phyloP scores from a whole-genome alignment of 1,140 invertebrate species.

The Lysiphlebus fabarum region DNA sequence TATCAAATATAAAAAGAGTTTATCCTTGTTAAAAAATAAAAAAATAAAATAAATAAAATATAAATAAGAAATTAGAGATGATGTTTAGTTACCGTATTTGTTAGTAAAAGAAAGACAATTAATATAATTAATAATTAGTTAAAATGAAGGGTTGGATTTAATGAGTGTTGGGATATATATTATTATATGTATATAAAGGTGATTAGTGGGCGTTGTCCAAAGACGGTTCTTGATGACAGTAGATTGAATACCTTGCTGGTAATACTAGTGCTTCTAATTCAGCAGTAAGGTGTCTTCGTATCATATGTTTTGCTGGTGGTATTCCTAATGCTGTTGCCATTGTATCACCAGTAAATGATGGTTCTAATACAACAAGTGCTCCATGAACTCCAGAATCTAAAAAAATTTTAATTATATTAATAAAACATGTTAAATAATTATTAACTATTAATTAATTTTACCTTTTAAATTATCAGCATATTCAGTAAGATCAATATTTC shows the following conservation, averaged over 20 bases:
- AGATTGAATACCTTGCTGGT: slow-evolving; percentile 77
- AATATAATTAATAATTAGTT: no score
- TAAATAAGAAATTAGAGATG: no score
- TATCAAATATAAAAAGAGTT: no score
- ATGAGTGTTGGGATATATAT: slow-evolving; percentile 1
- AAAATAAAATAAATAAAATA: no score
- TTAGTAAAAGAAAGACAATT: no score
- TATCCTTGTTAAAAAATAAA: no score
- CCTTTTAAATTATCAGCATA: slow-evolving; percentile 93
- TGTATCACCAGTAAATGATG: slow-evolving; percentile 89
- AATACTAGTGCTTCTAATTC: slow-evolving; percentile 87
- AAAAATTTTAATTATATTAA: slow-evolving; percentile 17
- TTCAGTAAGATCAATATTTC: slow-evolving; percentile 88
- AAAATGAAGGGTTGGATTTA: not conserved
- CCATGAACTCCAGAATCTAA: slow-evolving; percentile 90
- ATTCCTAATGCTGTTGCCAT: slow-evolving; percentile 91
- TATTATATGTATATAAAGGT: not conserved
- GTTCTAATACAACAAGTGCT: slow-evolving; percentile 86
- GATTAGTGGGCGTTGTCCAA: slow-evolving; percentile 51
- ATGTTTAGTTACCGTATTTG: no score
- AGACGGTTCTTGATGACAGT: slow-evolving; percentile 52
- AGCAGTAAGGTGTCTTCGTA: slow-evolving; percentile 82
- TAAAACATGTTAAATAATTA: not conserved
- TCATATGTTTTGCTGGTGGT: slow-evolving; percentile 89
- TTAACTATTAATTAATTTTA: slow-evolving; percentile 41